Percentiles rank a stretch among this genome's conserved stretches.
phyloP scores from a whole-genome alignment of 1,140 invertebrate genomes.

The Macrobrachium rosenbergii region DNA sequence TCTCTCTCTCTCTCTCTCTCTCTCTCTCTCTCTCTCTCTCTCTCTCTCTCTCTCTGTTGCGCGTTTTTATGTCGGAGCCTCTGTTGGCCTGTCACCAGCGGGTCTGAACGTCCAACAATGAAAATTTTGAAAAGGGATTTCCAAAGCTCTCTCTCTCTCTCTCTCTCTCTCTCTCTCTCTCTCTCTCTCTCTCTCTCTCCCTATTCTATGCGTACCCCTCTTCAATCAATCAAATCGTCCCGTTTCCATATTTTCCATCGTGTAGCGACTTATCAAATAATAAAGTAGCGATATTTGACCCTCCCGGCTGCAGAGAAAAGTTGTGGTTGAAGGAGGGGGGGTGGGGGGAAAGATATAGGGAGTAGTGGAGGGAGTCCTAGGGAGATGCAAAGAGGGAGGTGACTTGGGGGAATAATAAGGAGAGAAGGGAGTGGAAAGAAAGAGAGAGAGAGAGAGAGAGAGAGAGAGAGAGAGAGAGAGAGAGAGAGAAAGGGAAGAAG shows the following conservation, averaged over 20 bases:
- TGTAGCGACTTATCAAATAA: slow-evolving; percentile 49
- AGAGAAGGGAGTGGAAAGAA: not conserved
- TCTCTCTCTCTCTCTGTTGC: not conserved
- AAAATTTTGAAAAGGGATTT: too few species aligned
- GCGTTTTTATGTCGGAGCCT: not conserved
- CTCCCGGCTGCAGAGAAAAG: not conserved
- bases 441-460: too few species aligned
- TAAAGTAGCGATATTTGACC: slow-evolving; percentile 41
- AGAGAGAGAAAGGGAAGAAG: too few species aligned
- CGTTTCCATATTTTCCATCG: slow-evolving; percentile 52
- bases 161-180: not conserved
- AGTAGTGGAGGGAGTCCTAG: not conserved
- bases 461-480: too few species aligned
- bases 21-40: not conserved
- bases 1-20: not conserved
- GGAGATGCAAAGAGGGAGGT: not conserved
- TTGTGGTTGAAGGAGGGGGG: not conserved
- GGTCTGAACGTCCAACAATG: too few species aligned
- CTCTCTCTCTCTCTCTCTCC: not conserved
- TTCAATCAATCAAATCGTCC: slow-evolving; percentile 40
- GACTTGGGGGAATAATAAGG: too few species aligned
- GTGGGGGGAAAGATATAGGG: not conserved
- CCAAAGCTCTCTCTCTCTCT: not conserved
- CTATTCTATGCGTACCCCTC: not conserved
- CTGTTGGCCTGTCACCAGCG: not conserved